Percentiles rank a stretch among this genome's conserved stretches.
phyloP scores from a whole-genome alignment of 2,797 vertebrate species.

The Smutsia temminckii region DNA sequence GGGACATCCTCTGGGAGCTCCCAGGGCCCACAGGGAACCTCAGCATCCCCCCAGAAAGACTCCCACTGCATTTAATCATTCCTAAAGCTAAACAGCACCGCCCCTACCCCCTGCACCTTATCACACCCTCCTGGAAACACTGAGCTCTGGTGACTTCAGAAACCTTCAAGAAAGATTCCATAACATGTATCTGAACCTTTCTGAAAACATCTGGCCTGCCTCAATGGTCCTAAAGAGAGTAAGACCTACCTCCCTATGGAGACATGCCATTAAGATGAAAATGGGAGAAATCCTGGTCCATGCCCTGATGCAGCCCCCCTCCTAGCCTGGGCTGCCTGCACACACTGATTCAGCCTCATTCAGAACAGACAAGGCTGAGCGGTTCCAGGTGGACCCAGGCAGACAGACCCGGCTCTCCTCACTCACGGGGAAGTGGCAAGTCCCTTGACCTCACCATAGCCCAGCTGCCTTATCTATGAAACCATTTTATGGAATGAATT shows the following conservation, averaged over 20 bases:
- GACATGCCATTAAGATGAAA: neutral
- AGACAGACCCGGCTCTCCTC: fast-evolving
- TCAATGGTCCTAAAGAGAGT: neutral
- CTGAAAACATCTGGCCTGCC: neutral
- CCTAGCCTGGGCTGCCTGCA: fast-evolving
- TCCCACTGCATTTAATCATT: neutral
- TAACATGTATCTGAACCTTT: conserved; percentile 19
- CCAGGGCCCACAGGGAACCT: neutral
- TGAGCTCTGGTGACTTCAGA: conserved; percentile 22
- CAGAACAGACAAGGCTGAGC: neutral
- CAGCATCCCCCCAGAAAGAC: neutral
- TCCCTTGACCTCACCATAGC: too few species aligned
- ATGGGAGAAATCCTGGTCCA: neutral
- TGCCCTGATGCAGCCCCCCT: too few species aligned
- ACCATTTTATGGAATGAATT: neutral
- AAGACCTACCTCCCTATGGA: neutral
- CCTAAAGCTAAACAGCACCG: neutral
- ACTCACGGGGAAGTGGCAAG: neutral
- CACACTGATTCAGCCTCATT: fast-evolving
- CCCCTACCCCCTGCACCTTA: neutral
- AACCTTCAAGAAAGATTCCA: conserved; percentile 27
- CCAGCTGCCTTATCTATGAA: neutral
- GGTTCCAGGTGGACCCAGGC: fast-evolving
- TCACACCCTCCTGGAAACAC: neutral
- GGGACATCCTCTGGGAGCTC: neutral